Base-by-base conservation (phyloP, 2,113 vertebrate species). In the Scatophagus argus region DNA sequence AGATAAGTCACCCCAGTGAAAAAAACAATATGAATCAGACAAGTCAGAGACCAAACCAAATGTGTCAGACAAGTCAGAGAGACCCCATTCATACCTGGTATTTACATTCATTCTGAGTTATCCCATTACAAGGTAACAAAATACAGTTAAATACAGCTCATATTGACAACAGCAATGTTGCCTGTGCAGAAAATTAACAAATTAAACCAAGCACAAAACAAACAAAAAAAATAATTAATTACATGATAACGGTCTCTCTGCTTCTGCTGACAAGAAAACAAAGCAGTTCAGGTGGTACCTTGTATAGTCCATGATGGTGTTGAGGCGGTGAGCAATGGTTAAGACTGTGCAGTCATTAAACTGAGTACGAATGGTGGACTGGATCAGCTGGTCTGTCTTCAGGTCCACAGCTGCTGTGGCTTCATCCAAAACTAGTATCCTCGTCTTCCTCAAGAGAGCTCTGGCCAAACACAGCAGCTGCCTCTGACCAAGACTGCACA, bases 381-480 rank as follows among this genome's bases (percentile, higher is more conserved):
- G 96, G 49, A 97, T 94, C 71, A 96, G 94, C 7, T 82, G 91
- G 82, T 97, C 96, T 0, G 94, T 97, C 47, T 95, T 95, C 1
- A 91, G 58, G 85, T 97, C 97, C 83, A 98, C 94, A 0, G 96
- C 92, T 2, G 96, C 96, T 0, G 94, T 98, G 60, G 96, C 96
- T 77, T 98, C 97, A 16, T 98, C 97, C 70, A 98, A 90, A 56
- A 98, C 64, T 58, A 98, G 88, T 79, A 98, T 93, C 89, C 92
- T 95, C 32, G 95, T 91, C 87, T 96, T 96, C 64, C 58, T 89
- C 36, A 98, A 94, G 11, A 98, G 92, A 36, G 96, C 96, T 51
- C 96, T 89, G 6, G 96, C 95, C 89, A 97, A 84, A 12, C 96
- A 97, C 60, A 98, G 54, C 72, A 98, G 94, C 92, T 97, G 97